Evolutionary conservation across 2,113 vertebrate species (phyloP), one percentile per base, ranked within the genome.

Genomic region (Alligator mississippiensis): DNA sequence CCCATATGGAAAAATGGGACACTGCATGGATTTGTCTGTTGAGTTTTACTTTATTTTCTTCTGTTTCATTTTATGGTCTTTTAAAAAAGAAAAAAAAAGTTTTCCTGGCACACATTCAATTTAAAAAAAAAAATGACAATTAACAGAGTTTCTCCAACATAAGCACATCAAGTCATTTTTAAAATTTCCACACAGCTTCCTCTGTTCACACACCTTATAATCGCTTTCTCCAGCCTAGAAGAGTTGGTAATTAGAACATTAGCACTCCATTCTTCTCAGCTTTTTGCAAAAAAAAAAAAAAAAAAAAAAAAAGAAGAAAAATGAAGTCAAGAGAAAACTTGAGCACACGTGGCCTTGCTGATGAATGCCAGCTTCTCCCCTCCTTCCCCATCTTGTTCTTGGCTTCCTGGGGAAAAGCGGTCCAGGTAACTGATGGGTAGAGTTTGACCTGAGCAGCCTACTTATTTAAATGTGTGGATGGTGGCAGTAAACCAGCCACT

Each of bases 381-480:
- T 64, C 55, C 6, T 72, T 93, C 94, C 89, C 3, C 1, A 6
- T 77, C 5, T 89, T 7, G 80, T 81, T 92, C 92, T 94, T 95
- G 14, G 28, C 84, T 96, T 81, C 38, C 19, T n/a, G 68, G 38
- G 16, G 89, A 92, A 87, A 4, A 70, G 38, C 4, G 59, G 24
- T 7, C 72, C 8, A 77, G 18, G 57, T 66, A 85, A 81, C 58
- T 91, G 90, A 77, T 74, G 38, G 87, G 87, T 12, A 60, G 68
- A 90, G 11, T 72, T 93, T 88, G 80, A 93, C 70, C 18, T 66
- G 85, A 85, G 61, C 55, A 84, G 47, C 8, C 78, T 94, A 87
- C 75, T 38, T 95, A 57, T 90, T 94, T 89, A 79, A 90, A 85
- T 63, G 11, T 61, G 38, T 86, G 83, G 85, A 72, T 24, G 55